Conservation (phyloP, 2,797 vertebrate species). For the Lagodon rhomboides region DNA sequence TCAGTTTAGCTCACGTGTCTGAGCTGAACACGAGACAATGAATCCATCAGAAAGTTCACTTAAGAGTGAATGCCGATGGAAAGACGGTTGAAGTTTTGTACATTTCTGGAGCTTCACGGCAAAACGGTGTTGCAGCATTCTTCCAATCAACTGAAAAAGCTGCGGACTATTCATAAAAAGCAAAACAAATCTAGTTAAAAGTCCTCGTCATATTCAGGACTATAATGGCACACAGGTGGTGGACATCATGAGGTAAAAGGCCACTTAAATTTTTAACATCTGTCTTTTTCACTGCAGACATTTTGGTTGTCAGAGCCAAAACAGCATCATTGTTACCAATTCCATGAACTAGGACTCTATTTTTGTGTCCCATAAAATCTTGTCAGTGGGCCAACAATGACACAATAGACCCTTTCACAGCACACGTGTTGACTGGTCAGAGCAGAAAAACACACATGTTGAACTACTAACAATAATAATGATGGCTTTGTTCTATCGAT, state of each 20-base stretch:
- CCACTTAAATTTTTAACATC: too few species aligned
- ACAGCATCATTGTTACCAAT: not conserved
- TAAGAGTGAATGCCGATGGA: too few species aligned
- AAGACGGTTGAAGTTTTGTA: too few species aligned
- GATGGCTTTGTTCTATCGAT: not conserved
- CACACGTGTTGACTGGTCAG: not conserved
- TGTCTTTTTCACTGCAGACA: not conserved
- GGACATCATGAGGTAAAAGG: not conserved
- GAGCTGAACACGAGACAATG: not conserved
- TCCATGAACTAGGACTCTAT: not conserved
- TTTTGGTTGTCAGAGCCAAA: not conserved
- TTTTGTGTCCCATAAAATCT: not conserved
- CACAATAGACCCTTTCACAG: not conserved
- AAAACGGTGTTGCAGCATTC: too few species aligned
- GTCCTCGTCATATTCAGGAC: too few species aligned
- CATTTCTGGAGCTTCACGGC: too few species aligned
- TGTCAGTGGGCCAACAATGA: not conserved
- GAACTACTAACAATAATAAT: not conserved
- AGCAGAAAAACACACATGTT: slow-evolving; percentile 5
- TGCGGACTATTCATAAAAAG: too few species aligned
- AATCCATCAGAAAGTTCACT: too few species aligned
- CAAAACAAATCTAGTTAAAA: not conserved
- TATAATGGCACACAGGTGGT: not conserved
- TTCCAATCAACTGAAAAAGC: too few species aligned
- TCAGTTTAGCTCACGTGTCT: not conserved